Percentiles rank a stretch among this genome's conserved stretches.
Conservation (phyloP, 1,140 invertebrate genomes). For the Aphelenchoides besseyi region DNA sequence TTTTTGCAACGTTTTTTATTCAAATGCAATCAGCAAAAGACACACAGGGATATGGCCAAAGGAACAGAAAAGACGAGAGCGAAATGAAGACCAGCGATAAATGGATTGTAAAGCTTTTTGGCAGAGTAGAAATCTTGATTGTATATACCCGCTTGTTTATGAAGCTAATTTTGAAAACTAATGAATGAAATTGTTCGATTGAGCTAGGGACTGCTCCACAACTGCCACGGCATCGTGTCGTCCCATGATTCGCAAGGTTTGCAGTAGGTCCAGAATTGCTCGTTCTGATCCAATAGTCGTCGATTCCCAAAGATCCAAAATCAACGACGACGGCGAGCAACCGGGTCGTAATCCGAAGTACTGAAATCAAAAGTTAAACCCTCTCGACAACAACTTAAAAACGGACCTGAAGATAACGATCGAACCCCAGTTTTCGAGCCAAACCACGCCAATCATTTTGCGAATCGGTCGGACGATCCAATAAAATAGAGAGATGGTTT, state of each 20-base stretch:
- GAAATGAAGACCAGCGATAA: too few species aligned
- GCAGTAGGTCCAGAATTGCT: conserved; percentile 55
- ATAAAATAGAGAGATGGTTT: conserved; percentile 29
- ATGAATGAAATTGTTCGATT: background rate
- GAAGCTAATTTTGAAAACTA: too few species aligned
- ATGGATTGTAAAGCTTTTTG: too few species aligned
- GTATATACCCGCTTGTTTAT: too few species aligned
- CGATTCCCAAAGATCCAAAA: conserved; percentile 59
- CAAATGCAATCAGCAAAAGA: too few species aligned
- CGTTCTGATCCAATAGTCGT: conserved; percentile 41
- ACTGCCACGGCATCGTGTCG: conserved; percentile 50
- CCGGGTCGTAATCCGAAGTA: conserved; percentile 53
- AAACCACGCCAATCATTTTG: conserved; percentile 49
- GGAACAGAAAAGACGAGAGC: too few species aligned
- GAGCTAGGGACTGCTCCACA: conserved; percentile 46
- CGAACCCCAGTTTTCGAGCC: conserved; percentile 52
- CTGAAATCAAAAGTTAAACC: conserved; percentile 37
- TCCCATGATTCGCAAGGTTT: conserved; percentile 58
- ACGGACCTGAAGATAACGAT: conserved; percentile 53
- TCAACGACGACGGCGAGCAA: conserved; percentile 49
- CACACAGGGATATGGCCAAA: too few species aligned
- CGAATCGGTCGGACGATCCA: conserved; percentile 42
- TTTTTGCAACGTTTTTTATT: too few species aligned
- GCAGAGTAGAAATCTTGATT: too few species aligned
- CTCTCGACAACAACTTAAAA: background rate